phyloP scores from a whole-genome alignment of 2,797 vertebrate species.

The Mus caroli region DNA sequence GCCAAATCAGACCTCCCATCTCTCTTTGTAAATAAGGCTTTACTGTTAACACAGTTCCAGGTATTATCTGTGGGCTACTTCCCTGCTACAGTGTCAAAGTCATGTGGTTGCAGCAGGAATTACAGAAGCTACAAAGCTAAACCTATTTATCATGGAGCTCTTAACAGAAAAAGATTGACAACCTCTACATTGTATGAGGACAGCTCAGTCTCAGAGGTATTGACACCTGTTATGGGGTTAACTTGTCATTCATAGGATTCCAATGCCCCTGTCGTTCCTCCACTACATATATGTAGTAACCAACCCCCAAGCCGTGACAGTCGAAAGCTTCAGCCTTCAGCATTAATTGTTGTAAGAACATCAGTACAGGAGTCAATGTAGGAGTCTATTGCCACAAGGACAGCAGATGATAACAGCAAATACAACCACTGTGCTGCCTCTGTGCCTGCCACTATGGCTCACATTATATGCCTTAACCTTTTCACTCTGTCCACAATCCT shows the following conservation, averaged over 20 bases:
- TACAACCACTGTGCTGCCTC: accelerated
- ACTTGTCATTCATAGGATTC: background rate
- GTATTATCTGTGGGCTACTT: background rate
- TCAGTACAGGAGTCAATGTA: background rate
- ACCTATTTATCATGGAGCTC: background rate
- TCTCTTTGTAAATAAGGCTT: slow-evolving; percentile 50
- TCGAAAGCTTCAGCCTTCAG: background rate
- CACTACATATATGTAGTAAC: background rate
- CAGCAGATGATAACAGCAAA: too few species aligned
- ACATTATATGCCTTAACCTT: background rate
- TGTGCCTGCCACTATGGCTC: background rate
- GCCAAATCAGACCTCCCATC: background rate
- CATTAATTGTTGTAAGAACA: background rate
- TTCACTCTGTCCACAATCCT: background rate
- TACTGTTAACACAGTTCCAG: background rate
- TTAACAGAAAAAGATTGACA: background rate
- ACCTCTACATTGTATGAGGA: background rate
- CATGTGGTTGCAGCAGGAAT: background rate
- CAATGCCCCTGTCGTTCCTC: background rate
- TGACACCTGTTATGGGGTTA: background rate
- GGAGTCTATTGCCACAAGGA: background rate
- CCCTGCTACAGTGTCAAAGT: background rate
- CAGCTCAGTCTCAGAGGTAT: background rate
- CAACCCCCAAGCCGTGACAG: background rate
- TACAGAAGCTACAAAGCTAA: background rate